Conservation (phyloP, 2,797 vertebrate genomes). For the Chaunax sp. region DNA sequence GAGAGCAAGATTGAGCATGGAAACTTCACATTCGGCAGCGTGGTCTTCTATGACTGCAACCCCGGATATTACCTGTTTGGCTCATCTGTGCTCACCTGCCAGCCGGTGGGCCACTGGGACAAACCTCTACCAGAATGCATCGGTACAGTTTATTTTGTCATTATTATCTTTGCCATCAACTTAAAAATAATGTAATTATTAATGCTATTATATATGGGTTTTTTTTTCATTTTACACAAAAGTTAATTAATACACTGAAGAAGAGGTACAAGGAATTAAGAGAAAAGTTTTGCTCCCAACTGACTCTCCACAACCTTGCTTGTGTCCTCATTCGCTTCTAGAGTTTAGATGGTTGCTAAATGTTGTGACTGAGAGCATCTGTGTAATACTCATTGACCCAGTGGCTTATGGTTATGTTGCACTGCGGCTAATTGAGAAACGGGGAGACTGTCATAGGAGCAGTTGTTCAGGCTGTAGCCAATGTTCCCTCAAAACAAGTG, state of each 20-base stretch:
- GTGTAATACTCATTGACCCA: slow-evolving; percentile 27
- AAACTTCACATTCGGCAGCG: slow-evolving; percentile 96
- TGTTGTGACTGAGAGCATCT: slow-evolving; percentile 41
- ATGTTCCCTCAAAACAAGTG: slow-evolving; percentile 39
- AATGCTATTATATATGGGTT: not conserved
- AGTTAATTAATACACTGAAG: not conserved
- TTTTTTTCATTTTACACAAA: slow-evolving; percentile 1
- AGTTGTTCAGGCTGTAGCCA: slow-evolving; percentile 48
- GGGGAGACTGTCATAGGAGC: slow-evolving; percentile 37
- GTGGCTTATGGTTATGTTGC: slow-evolving; percentile 46
- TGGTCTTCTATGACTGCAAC: slow-evolving; percentile 98
- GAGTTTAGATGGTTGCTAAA: slow-evolving; percentile 41
- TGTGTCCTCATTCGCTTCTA: slow-evolving; percentile 25
- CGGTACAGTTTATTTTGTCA: slow-evolving; percentile 80
- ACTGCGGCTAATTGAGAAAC: slow-evolving; percentile 49
- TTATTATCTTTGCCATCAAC: not conserved
- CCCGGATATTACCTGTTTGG: slow-evolving; percentile 97
- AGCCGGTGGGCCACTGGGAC: slow-evolving; percentile 96
- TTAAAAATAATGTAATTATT: not conserved
- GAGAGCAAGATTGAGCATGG: slow-evolving; percentile 99
- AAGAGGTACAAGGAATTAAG: not conserved
- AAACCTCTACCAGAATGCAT: slow-evolving; percentile 97
- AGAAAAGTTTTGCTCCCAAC: slow-evolving; percentile 17
- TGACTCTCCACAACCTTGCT: slow-evolving; percentile 26
- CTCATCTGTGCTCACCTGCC: slow-evolving; percentile 95